Base-by-base conservation (phyloP, 1,140 invertebrate species). In the Panagrolaimus sp. region DNA sequence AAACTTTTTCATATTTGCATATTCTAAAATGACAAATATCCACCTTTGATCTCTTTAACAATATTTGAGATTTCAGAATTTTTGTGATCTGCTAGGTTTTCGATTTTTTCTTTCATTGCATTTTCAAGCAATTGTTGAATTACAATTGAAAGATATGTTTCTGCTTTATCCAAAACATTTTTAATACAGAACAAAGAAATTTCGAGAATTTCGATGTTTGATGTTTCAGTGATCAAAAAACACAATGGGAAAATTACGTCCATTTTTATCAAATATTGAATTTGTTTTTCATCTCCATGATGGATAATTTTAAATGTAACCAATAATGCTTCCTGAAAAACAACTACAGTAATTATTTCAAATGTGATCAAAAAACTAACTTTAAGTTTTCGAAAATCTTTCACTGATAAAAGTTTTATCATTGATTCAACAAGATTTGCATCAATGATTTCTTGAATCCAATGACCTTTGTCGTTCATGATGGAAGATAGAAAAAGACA, bases 401-500 rank as follows among this genome's bases (percentile, higher is more conserved):
- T 92, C 87, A 90, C 74, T 86, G 83, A 88, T 68, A 98, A 87
- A 86, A 97, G 94, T 73, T 90, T 88, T 75, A 98, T 95, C 65
- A 98, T 94, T 80, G 93, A 89, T 28, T 94, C 93, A 80, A 98
- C 88, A n/a, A 98, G 88, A 0, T 89, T 90, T 38, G 94, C 92
- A 84, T 98, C 92, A 69, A 98, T 93, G 15, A 98, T 94, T 46
- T 91, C 91, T 84, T 98, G 93, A 15, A 99, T 94, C 87, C 98
- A 96, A 12, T 89, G 88, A 79, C 94, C 91, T 86, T 97, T 98
- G 64, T 96, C 96, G 38, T 96, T 96, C 71, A 95, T 98, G 44
- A 99, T 94, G 85, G 98, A 98, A 0, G 94, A 97, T 46, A 98
- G 86, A 85, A 97, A 97, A 96, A 96, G 98, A 7, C 96, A 93